Conservation (phyloP, 2,797 vertebrate species). For the Fratercula arctica region DNA sequence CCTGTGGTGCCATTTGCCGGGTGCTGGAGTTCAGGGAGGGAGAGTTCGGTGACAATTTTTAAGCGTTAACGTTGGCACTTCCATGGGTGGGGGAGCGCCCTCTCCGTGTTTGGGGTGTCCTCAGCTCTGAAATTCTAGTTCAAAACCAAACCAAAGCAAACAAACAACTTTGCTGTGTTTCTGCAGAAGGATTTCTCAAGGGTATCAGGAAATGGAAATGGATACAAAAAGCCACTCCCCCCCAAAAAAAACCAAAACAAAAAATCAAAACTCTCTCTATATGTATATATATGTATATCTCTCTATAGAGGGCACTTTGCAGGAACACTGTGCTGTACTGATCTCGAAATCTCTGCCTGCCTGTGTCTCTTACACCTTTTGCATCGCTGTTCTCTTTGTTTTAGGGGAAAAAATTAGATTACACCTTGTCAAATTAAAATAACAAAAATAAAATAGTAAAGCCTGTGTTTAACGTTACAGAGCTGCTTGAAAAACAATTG, state of each 20-base stretch:
- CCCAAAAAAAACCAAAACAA: background rate
- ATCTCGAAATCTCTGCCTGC: slow-evolving; percentile 75
- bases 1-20: background rate
- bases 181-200: slow-evolving; percentile 71
- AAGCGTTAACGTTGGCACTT: background rate
- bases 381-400: slow-evolving; percentile 75
- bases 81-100: slow-evolving; percentile 30
- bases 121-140: slow-evolving; percentile 66
- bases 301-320: slow-evolving; percentile 65
- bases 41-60: background rate
- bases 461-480: background rate
- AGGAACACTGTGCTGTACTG: slow-evolving; percentile 82
- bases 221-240: slow-evolving; percentile 54
- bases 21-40: background rate
- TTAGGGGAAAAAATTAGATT: slow-evolving; percentile 87
- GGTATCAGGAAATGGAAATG: slow-evolving; percentile 35
- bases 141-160: background rate
- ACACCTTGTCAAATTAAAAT: slow-evolving; percentile 85
- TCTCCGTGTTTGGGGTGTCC: slow-evolving; percentile 36
- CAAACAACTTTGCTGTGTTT: slow-evolving; percentile 64
- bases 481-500: background rate
- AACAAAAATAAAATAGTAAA: background rate
- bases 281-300: slow-evolving; percentile 31
- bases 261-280: slow-evolving; percentile 3
- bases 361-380: slow-evolving; percentile 78